A percentile compares a stretch with the other conserved stretches of the same genome.
These are phyloP conservation scores for Diploptera punctata DNA, from an alignment of 2,888 invertebrate genomes.

Conservation along the genomic window DNA sequence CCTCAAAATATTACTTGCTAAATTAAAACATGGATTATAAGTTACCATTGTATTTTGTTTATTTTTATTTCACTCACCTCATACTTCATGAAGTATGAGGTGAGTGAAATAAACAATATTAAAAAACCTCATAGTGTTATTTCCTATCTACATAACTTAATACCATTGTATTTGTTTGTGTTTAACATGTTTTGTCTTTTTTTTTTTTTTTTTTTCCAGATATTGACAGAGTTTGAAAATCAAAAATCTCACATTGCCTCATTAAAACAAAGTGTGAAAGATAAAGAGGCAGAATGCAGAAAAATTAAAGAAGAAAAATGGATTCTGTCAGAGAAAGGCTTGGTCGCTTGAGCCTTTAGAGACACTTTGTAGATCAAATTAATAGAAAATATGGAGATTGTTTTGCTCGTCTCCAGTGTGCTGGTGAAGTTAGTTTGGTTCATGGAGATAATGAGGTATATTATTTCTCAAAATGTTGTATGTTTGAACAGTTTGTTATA, in stretches of 20 bases:
- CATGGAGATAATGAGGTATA: constrained; percentile 60
- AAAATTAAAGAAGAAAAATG: constrained; percentile 58
- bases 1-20: too few relatives aligned
- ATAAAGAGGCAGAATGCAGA: constrained; percentile 56
- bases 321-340: constrained; percentile 59
- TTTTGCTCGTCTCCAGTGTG: constrained; percentile 80
- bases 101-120: too few relatives aligned
- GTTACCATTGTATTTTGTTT: too few relatives aligned
- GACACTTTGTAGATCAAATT: constrained; percentile 68
- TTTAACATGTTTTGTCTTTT: neutral
- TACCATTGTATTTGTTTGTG: too few relatives aligned
- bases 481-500: neutral
- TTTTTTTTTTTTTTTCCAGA: too few relatives aligned
- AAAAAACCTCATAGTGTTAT: too few relatives aligned
- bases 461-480: neutral
- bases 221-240: constrained; percentile 65
- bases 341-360: constrained; percentile 76
- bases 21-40: too few relatives aligned
- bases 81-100: too few relatives aligned
- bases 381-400: constrained; percentile 77
- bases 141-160: too few relatives aligned
- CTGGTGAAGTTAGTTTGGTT: constrained; percentile 77
- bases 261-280: constrained; percentile 59
- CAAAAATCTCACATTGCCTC: constrained; percentile 61
- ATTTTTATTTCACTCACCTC: too few relatives aligned